Evolutionary conservation across 2,888 invertebrate species (phyloP), one percentile per base, ranked within the genome.

Genomic region (Melieria omissa): DNA sequence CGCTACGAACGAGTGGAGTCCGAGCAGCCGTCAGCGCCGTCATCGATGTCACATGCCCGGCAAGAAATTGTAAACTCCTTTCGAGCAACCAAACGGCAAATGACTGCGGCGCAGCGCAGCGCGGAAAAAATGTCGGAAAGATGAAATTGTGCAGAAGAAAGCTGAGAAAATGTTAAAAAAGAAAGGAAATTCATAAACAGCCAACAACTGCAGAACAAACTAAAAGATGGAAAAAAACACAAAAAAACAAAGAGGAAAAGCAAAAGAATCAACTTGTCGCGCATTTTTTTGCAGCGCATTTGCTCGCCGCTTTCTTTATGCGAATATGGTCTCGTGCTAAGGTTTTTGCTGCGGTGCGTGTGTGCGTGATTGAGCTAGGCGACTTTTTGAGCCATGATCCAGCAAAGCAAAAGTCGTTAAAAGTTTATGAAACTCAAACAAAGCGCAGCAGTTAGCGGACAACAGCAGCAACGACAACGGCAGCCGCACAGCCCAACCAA

Each of bases 91-190:
- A 67, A 52, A 52, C 52, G 46, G 12, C 52, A 57, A 16, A n/a
- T 67, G 46, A 54, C 12, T 65, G 55, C 69, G 55, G 41, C 60
- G 72, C 54, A 10, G 42, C 4, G 60, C 5, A 55, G 6, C 8
- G 65, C 10, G 61, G 54, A 65, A 44, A 49, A 52, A 63, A 49
- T 72, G 58, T 69, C 47, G 44, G 61, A 70, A 60, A 54, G 44
- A 45, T 65, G 60, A 70, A 75, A 75, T 73, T 72, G 70, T 69
- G 52, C 67, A 68, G 58, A 74, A 66, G 52, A 73, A 64, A 63
- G 16, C 49, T 1, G 63, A 75, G 45, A 60, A 62, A 61, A 68
- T 49, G 10, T 61, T 61, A 8, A 8, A n/a, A 45, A 61, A 16
- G 54, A 52, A 64, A 52, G 45, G 14, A 61, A 60, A 60, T 61